phyloP scores from a whole-genome alignment of 2,113 vertebrate genomes.

The Columbina picui region DNA sequence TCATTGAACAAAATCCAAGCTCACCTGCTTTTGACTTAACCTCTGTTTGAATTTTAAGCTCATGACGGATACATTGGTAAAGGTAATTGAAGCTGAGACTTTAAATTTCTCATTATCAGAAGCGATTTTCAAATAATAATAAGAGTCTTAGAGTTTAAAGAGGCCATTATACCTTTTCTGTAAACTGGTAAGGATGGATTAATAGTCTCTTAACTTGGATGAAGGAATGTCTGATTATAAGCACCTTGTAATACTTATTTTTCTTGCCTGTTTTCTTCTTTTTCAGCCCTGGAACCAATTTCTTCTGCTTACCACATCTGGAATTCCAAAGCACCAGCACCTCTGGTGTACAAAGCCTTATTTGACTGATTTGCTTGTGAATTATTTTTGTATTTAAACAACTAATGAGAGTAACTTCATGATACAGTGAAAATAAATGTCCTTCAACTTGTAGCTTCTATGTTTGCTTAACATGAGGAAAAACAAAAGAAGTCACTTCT shows the following conservation, averaged over 20 bases:
- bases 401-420: neutral
- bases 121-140: conserved; percentile 56
- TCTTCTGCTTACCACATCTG: conserved; percentile 94
- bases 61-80: conserved; percentile 51
- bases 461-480: neutral
- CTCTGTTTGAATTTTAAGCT: conserved; percentile 63
- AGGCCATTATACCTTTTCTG: conserved; percentile 47
- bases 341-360: conserved; percentile 76
- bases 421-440: conserved; percentile 39
- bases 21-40: conserved; percentile 60
- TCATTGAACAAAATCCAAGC: conserved; percentile 42
- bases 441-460: conserved; percentile 1
- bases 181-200: conserved; percentile 55
- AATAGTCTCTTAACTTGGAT: conserved; percentile 25
- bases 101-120: conserved; percentile 58
- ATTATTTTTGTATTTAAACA: conserved; percentile 6
- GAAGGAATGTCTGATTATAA: conserved; percentile 29
- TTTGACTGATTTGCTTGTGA: conserved; percentile 43
- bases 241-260: conserved; percentile 14
- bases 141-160: conserved; percentile 50
- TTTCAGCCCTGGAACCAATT: conserved; percentile 86
- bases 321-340: conserved; percentile 91
- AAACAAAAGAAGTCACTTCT: neutral
- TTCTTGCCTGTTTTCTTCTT: neutral
- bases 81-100: conserved; percentile 58